Evolutionary conservation across 2,888 invertebrate genomes (phyloP).

Genomic region (Schizotus pectinicornis): DNA sequence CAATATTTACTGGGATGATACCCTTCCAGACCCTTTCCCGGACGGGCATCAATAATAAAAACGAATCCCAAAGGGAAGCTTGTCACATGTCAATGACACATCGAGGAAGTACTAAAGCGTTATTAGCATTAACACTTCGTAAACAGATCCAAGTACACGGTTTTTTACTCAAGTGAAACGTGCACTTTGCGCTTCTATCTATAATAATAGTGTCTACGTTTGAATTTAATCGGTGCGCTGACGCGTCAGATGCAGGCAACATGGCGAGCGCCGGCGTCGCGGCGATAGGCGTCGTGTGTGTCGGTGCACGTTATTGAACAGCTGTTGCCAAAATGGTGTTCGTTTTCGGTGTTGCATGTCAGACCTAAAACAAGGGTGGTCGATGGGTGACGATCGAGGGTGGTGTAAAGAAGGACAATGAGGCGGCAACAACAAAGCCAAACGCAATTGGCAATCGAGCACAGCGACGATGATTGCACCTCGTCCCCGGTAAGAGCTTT

Average conservation of each 20-base stretch:
- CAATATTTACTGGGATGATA: too few species aligned
- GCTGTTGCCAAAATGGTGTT: constrained; percentile 41
- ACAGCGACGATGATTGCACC: constrained; percentile 63
- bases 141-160: constrained; percentile 1
- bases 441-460: constrained; percentile 53
- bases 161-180: constrained; percentile 3
- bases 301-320: constrained; percentile 42
- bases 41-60: too few species aligned
- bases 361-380: constrained; percentile 17
- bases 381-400: constrained; percentile 24
- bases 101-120: background rate
- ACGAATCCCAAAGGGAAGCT: too few species aligned
- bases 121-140: background rate
- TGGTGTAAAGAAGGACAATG: constrained; percentile 35
- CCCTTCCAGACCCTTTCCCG: too few species aligned
- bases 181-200: too few species aligned
- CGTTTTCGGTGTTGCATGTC: constrained; percentile 28
- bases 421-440: constrained; percentile 49
- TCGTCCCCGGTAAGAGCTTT: constrained; percentile 61
- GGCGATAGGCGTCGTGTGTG: constrained; percentile 40
- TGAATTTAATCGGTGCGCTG: background rate
- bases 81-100: too few species aligned
- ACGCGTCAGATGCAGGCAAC: constrained; percentile 12
- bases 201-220: too few species aligned
- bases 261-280: constrained; percentile 44